Evolutionary conservation across 1,140 invertebrate genomes (phyloP).

Genomic region (Cyrtorhinus lividipennis): DNA sequence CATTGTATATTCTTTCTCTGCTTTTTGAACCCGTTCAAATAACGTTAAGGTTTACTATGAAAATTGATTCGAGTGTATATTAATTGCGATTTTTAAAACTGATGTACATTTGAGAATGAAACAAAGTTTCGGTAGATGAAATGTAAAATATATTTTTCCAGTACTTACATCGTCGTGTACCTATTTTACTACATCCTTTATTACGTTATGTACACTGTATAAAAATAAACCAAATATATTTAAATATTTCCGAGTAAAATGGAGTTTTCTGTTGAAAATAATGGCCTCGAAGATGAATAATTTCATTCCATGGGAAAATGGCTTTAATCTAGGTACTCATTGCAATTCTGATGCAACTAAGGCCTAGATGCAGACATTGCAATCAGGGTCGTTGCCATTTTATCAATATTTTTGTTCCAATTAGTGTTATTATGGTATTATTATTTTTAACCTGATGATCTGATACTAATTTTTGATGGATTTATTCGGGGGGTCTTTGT

Average conservation of each 20-base stretch:
- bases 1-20: slow-evolving; percentile 14
- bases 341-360: too few species aligned
- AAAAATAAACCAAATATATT: neutral
- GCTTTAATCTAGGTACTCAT: too few species aligned
- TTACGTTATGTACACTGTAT: slow-evolving; percentile 7
- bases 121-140: neutral
- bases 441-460: too few species aligned
- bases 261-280: neutral
- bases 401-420: too few species aligned
- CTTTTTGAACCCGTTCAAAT: slow-evolving; percentile 11
- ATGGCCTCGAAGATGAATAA: too few species aligned
- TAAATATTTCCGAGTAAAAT: neutral
- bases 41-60: too few species aligned
- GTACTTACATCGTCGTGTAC: slow-evolving; percentile 12
- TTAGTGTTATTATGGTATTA: too few species aligned
- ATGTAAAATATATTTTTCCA: slow-evolving; percentile 18
- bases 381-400: too few species aligned
- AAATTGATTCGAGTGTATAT: neutral
- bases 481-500: too few species aligned
- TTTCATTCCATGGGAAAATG: too few species aligned
- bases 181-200: slow-evolving; percentile 15
- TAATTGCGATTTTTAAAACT: slow-evolving; percentile 2
- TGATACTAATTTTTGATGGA: too few species aligned
- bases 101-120: slow-evolving; percentile 1
- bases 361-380: too few species aligned